Evolutionary conservation across 2,888 invertebrate species (phyloP).

Genomic region (Tuta absoluta): DNA sequence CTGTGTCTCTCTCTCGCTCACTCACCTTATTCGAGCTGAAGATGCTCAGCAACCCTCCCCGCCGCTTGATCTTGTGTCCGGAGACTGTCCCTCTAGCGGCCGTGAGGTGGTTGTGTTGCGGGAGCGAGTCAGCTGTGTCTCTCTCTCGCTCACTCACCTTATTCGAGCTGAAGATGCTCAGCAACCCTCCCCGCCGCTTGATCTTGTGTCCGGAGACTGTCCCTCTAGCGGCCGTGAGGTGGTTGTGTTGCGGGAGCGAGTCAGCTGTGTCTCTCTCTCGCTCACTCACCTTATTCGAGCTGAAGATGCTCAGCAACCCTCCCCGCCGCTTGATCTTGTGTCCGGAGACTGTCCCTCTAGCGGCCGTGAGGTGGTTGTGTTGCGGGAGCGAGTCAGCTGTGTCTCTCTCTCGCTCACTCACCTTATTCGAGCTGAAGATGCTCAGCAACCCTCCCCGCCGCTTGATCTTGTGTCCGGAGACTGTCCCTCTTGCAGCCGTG

Average conservation of each 20-base stretch:
- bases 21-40: constrained; percentile 97
- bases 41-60: constrained; percentile 93
- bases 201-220: constrained; percentile 91
- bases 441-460: constrained; percentile 93
- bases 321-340: constrained; percentile 92
- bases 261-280: neutral
- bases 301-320: constrained; percentile 94
- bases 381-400: neutral
- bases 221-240: constrained; percentile 89
- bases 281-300: constrained; percentile 93
- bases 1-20: neutral
- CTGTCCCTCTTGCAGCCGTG: constrained; percentile 91
- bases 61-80: constrained; percentile 91
- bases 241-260: constrained; percentile 40
- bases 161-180: constrained; percentile 95
- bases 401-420: constrained; percentile 68
- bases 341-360: constrained; percentile 90
- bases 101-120: constrained; percentile 79
- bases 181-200: constrained; percentile 93
- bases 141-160: constrained; percentile 88
- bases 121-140: neutral
- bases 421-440: constrained; percentile 97
- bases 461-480: constrained; percentile 91
- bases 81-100: constrained; percentile 92
- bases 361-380: constrained; percentile 84